Conservation (phyloP, 2,113 vertebrate genomes). For the Sphyrna mokarran region DNA sequence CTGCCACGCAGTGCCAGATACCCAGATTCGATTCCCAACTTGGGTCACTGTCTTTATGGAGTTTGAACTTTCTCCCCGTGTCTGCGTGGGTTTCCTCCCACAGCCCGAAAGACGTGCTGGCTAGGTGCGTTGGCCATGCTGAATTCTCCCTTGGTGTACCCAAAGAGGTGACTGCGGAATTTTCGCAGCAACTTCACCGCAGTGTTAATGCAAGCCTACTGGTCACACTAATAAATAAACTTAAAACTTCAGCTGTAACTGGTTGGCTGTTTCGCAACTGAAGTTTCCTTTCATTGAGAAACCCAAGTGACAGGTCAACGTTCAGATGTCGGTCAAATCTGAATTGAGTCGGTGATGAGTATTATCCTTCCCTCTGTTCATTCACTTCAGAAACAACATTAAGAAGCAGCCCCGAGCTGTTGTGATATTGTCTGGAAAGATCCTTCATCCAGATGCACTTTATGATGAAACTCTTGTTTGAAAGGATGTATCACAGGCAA, state of each 20-base stretch:
- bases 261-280: neutral
- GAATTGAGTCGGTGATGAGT: neutral
- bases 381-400: neutral
- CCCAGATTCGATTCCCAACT: too few species aligned
- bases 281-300: neutral
- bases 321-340: neutral
- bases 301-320: neutral
- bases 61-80: too few species aligned
- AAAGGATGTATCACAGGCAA: neutral
- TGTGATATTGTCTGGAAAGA: neutral
- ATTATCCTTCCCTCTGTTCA: neutral
- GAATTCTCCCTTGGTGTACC: too few species aligned
- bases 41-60: too few species aligned
- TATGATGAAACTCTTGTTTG: neutral
- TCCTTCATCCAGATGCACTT: neutral
- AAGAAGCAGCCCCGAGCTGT: neutral
- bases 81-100: too few species aligned
- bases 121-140: too few species aligned
- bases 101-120: too few species aligned
- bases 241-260: neutral
- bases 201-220: too few species aligned
- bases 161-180: too few species aligned
- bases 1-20: too few species aligned
- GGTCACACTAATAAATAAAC: too few species aligned
- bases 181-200: too few species aligned